Evolutionary conservation across 2,113 vertebrate genomes (phyloP).

Genomic region (Podocnemis expansa): DNA sequence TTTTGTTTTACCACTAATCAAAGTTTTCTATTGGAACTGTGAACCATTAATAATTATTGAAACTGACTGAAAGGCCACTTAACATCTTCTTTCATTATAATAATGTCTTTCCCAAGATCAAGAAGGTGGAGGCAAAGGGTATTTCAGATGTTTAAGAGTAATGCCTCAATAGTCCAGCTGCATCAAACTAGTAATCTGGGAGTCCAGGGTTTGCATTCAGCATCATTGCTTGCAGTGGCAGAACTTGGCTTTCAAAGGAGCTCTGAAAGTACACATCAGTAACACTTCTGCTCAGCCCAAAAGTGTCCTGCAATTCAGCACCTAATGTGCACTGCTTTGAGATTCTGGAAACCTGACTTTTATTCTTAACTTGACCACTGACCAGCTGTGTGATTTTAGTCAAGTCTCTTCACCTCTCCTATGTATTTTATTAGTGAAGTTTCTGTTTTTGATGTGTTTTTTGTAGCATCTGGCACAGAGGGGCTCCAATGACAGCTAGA

Average conservation of each 20-base stretch:
- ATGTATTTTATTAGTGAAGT: conserved; percentile 47
- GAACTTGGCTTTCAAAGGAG: too few species aligned
- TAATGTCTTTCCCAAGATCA: neutral
- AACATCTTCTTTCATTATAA: neutral
- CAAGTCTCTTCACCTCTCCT: conserved; percentile 19
- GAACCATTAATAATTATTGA: neutral
- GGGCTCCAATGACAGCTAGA: conserved; percentile 62
- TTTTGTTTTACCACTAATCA: neutral
- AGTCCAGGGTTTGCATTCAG: neutral
- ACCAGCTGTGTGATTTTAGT: conserved; percentile 32
- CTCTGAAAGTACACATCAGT: too few species aligned
- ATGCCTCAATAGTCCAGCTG: rapidly evolving
- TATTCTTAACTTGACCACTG: neutral
- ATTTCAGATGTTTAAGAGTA: neutral
- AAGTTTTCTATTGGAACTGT: neutral
- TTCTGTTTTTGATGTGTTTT: conserved; percentile 32
- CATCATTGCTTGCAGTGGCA: neutral
- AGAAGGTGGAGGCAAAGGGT: neutral
- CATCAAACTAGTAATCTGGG: neutral
- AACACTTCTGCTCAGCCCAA: too few species aligned
- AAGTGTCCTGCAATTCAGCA: too few species aligned
- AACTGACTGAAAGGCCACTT: neutral
- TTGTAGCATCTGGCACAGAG: neutral
- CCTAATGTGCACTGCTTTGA: neutral
- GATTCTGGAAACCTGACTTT: neutral